A percentile compares a stretch with the other conserved stretches of the same genome.
Conservation (phyloP, 2,888 invertebrate genomes). For the Acleris laterana region DNA sequence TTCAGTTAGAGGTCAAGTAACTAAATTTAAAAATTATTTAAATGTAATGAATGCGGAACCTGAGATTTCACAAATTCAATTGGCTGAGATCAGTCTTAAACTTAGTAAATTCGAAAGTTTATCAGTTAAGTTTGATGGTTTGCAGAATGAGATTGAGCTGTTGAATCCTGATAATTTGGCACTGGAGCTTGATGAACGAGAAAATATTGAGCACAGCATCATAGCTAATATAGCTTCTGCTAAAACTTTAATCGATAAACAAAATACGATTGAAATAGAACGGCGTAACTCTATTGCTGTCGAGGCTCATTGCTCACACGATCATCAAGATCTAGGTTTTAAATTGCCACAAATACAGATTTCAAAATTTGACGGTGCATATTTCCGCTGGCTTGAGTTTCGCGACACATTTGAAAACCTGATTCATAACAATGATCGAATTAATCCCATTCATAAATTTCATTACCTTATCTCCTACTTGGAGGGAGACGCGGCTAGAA, state of each 20-base stretch:
- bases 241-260: constrained; percentile 34
- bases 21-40: constrained; percentile 37
- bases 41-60: not conserved
- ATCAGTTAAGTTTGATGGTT: too few species aligned
- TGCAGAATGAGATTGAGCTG: too few species aligned
- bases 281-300: not conserved
- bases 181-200: constrained; percentile 36
- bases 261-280: constrained; percentile 4
- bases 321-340: constrained; percentile 34
- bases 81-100: constrained; percentile 29
- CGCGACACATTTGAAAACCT: constrained; percentile 41
- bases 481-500: constrained; percentile 41
- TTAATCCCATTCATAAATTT: constrained; percentile 25
- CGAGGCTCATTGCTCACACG: constrained; percentile 6
- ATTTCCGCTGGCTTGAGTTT: constrained; percentile 44
- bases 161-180: constrained; percentile 12
- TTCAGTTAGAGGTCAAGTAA: constrained; percentile 36
- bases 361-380: constrained; percentile 41
- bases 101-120: constrained; percentile 29
- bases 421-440: constrained; percentile 43
- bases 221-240: constrained; percentile 38
- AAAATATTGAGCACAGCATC: constrained; percentile 37
- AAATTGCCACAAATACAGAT: constrained; percentile 37
- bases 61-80: constrained; percentile 15
- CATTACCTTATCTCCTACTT: constrained; percentile 37